Base-by-base conservation (phyloP, 37 sponge, comb jelly and placozoan genomes). In the Bolinopsis microptera region DNA sequence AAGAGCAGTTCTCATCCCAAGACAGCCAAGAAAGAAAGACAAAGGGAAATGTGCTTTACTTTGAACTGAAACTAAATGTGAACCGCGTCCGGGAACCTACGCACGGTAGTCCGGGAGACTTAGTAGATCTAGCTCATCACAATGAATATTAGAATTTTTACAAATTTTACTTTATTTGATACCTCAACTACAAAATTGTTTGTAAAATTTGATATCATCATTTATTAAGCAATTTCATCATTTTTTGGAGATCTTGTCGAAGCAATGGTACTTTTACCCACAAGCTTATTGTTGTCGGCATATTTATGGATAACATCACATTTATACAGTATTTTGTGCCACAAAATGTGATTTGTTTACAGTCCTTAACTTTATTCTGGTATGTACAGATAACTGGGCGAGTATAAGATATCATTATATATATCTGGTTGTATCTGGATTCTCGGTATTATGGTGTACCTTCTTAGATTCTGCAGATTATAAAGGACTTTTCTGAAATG, bases 21-120 rank as follows among this genome's bases (percentile, higher is more conserved):
- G 93, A 35, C 96, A 99, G 92, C 82, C 94, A 27, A 68, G 94
- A 13, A 96, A 95, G 94, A 98, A 98, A 96, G 92, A 94, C 69
- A 96, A 93, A 38, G 27, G 27, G 3, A 61, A 75, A 26, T 92
- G 95, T 93, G 39, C 31, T 32, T 32, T 94, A 0, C 93, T 95
- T 16, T 95, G 69, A 94, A 72, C 31, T 2, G n/a, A n/a, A n/a
- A n/a, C n/a, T n/a, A n/a, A n/a, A n/a, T n/a, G 75, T 72, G 75
- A 5, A 48, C 61, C 61, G 5, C 13, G 5, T 48, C 61, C 61
- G 13, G 13, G 61, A n/a, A n/a, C n/a, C n/a, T n/a, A n/a, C n/a
- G n/a, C n/a, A n/a, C n/a, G n/a, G n/a, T n/a, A n/a, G n/a, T n/a
- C n/a, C 13, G 61, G 61, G 61, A 13, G 61, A 48, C 61, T 48